phyloP scores from a whole-genome alignment of 2,888 invertebrate species.

The Trisateles emortualis region DNA sequence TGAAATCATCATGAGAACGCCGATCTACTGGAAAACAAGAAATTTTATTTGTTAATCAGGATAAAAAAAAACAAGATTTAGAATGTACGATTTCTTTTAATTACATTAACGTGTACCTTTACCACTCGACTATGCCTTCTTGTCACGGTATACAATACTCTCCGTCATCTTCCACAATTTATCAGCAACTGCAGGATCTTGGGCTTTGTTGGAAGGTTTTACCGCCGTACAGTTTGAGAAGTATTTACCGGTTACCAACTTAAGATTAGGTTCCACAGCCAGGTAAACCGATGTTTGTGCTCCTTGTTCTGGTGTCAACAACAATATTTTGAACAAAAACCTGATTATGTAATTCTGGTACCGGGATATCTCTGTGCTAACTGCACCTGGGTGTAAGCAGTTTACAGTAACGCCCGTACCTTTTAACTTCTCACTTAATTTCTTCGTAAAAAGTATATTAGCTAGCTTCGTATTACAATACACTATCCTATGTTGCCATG shows the following conservation, averaged over 20 bases:
- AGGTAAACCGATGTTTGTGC: slow-evolving; percentile 91
- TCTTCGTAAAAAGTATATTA: slow-evolving; percentile 90
- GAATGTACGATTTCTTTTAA: too few species aligned
- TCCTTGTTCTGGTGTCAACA: slow-evolving; percentile 85
- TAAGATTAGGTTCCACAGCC: slow-evolving; percentile 90
- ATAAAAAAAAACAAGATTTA: too few species aligned
- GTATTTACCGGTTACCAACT: slow-evolving; percentile 90
- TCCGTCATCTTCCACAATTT: slow-evolving; percentile 92
- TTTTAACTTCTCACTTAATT: slow-evolving; percentile 88
- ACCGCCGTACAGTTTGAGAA: slow-evolving; percentile 90
- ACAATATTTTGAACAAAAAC: slow-evolving; percentile 41
- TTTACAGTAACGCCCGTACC: slow-evolving; percentile 91
- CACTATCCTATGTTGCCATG: slow-evolving; percentile 73
- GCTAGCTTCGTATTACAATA: slow-evolving; percentile 92
- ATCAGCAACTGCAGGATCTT: slow-evolving; percentile 88
- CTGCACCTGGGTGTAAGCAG: slow-evolving; percentile 93
- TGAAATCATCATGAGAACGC: too few species aligned
- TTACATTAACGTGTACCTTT: background rate
- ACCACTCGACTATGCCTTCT: slow-evolving; percentile 10
- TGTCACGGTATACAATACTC: slow-evolving; percentile 57
- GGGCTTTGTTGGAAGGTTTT: slow-evolving; percentile 83
- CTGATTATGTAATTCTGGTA: slow-evolving; percentile 88
- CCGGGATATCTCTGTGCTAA: slow-evolving; percentile 92
- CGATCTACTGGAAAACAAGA: too few species aligned
- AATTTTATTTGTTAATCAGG: too few species aligned